Conservation (phyloP, 2,113 vertebrate genomes). For the Agapornis roseicollis region DNA sequence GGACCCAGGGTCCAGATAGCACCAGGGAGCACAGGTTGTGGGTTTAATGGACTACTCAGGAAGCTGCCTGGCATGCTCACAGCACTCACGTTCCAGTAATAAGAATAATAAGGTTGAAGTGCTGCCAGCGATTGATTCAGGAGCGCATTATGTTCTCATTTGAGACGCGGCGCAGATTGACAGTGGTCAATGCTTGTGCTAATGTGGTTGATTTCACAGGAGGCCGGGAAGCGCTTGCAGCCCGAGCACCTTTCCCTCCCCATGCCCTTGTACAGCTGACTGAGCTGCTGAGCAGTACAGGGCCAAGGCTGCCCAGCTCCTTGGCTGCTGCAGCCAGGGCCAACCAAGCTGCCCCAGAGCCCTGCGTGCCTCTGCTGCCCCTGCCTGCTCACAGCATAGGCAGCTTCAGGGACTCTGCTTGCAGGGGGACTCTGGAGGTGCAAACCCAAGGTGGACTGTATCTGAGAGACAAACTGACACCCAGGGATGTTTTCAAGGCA, state of each 20-base stretch:
- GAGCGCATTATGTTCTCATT: constrained; percentile 25
- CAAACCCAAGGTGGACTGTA: not conserved
- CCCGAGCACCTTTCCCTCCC: not conserved
- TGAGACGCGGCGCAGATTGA: not conserved
- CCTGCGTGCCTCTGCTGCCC: not conserved
- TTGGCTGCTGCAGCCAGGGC: not conserved
- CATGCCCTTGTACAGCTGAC: not conserved
- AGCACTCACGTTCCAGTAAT: not conserved
- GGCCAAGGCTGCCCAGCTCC: not conserved
- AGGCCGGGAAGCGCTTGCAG: not conserved
- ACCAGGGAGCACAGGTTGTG: accelerated
- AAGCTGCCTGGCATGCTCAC: not conserved
- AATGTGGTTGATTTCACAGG: constrained; percentile 6
- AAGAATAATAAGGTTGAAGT: constrained; percentile 3
- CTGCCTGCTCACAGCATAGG: not conserved
- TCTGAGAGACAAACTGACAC: not conserved
- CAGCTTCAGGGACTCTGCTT: not conserved
- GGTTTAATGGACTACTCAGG: not conserved
- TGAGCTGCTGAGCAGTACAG: not conserved
- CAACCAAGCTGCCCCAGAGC: not conserved
- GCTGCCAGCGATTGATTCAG: constrained; percentile 21
- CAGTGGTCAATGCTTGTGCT: constrained; percentile 36
- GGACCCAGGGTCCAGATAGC: not conserved
- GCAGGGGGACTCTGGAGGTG: not conserved
- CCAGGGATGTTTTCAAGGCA: not conserved